These are phyloP conservation scores for Pogonophryne albipinna DNA, from an alignment of 2,797 vertebrate genomes.

Conservation along the genomic window DNA sequence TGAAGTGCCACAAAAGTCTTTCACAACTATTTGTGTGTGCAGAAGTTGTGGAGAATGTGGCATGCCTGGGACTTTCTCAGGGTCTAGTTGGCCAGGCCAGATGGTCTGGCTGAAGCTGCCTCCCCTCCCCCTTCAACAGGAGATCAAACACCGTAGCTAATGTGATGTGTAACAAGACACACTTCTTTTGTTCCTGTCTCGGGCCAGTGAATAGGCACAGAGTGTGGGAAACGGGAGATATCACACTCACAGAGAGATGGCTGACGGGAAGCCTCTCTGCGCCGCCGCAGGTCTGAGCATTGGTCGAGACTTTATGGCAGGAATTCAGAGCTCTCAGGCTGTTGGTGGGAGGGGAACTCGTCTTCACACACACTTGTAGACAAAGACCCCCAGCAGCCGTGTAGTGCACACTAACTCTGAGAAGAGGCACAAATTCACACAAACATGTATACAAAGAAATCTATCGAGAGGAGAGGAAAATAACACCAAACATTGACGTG, in stretches of 20 bases:
- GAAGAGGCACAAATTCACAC: slow-evolving; percentile 59
- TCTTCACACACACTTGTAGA: slow-evolving; percentile 80
- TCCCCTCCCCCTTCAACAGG: slow-evolving; percentile 70
- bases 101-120: slow-evolving; percentile 78
- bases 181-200: slow-evolving; percentile 85
- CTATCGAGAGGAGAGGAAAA: slow-evolving; percentile 26
- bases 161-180: slow-evolving; percentile 90
- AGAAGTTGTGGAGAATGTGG: slow-evolving; percentile 72
- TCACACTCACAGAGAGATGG: slow-evolving; percentile 85
- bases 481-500: slow-evolving; percentile 27
- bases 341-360: slow-evolving; percentile 73
- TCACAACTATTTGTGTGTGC: slow-evolving; percentile 75
- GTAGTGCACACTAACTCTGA: slow-evolving; percentile 59
- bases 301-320: slow-evolving; percentile 78
- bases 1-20: slow-evolving; percentile 78
- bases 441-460: slow-evolving; percentile 50
- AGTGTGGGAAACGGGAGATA: slow-evolving; percentile 87
- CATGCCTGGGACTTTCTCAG: slow-evolving; percentile 80
- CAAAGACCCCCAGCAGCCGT: slow-evolving; percentile 66
- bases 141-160: slow-evolving; percentile 89
- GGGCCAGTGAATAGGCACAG: slow-evolving; percentile 80
- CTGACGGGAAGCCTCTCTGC: slow-evolving; percentile 78
- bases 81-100: slow-evolving; percentile 82
- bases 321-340: slow-evolving; percentile 70
- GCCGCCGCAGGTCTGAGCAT: slow-evolving; percentile 66